These are phyloP conservation scores for Cryptophagus acutangulus DNA, from an alignment of 2,888 invertebrate genomes.

Conservation along the genomic window DNA sequence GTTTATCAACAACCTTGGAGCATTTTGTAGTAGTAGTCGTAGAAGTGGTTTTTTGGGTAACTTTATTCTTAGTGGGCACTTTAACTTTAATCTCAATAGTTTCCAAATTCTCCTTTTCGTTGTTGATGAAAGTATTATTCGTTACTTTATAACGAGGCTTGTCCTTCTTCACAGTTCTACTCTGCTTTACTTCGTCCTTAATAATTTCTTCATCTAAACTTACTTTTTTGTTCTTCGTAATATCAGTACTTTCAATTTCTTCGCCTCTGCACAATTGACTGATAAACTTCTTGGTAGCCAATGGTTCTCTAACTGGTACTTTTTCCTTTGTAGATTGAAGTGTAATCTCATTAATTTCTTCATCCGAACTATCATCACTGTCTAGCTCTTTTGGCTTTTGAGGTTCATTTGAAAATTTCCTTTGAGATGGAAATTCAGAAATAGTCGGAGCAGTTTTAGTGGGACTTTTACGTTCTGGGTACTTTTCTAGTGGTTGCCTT, in stretches of 20 bases:
- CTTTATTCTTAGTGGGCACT: conserved; percentile 10
- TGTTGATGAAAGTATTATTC: conserved; percentile 21
- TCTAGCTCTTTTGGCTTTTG: too few species aligned
- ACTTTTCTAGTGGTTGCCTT: conserved; percentile 21
- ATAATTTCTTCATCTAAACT: not conserved
- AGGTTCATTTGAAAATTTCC: too few species aligned
- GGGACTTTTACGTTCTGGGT: conserved; percentile 15
- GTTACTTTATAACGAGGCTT: conserved; percentile 18
- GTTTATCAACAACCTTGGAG: too few species aligned
- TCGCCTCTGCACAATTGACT: conserved; percentile 36
- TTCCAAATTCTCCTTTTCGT: conserved; percentile 24
- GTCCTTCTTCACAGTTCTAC: conserved; percentile 37
- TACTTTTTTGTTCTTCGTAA: conserved; percentile 21
- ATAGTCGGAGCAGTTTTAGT: conserved; percentile 14
- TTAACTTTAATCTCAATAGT: conserved; percentile 7
- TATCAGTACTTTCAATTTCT: conserved; percentile 30
- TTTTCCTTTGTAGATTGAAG: conserved; percentile 10
- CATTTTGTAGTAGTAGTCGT: not conserved
- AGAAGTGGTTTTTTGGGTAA: conserved; percentile 1
- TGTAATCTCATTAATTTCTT: conserved; percentile 3
- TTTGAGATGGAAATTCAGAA: conserved; percentile 29
- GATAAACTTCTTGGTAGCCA: conserved; percentile 37
- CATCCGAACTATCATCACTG: not conserved
- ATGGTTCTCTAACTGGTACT: conserved; percentile 40
- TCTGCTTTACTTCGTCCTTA: too few species aligned